These are phyloP conservation scores for Actinemys pallida DNA, from an alignment of 2,113 vertebrate species.

Conservation along the genomic window DNA sequence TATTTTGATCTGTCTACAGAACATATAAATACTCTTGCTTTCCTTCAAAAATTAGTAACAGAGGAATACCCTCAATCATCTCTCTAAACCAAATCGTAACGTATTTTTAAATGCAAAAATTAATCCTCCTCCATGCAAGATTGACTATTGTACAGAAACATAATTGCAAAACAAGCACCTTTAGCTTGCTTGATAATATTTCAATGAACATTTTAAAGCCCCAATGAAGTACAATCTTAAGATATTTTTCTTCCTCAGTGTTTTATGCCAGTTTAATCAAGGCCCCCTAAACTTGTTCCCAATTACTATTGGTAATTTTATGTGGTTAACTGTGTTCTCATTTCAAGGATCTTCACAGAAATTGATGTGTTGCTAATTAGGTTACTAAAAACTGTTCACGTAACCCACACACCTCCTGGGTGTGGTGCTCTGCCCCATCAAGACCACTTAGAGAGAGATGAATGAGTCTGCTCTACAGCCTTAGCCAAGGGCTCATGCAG, in stretches of 20 bases:
- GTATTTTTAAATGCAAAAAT: conserved; percentile 59
- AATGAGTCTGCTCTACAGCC: too few relatives aligned
- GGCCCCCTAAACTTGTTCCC: neutral
- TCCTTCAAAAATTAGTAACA: conserved; percentile 45
- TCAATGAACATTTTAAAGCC: neutral
- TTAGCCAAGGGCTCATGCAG: too few relatives aligned
- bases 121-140: conserved; percentile 36
- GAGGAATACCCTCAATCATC: conserved; percentile 5
- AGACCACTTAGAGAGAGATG: too few relatives aligned
- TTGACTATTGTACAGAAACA: conserved; percentile 5
- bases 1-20: conserved; percentile 8
- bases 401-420: too few relatives aligned
- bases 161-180: conserved; percentile 32
- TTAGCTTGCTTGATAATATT: neutral
- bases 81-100: conserved; percentile 13
- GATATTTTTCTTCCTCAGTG: neutral
- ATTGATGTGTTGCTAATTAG: neutral
- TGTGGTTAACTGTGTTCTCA: neutral
- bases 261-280: neutral
- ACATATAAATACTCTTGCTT: conserved; percentile 19
- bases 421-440: too few relatives aligned
- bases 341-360: neutral
- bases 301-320: neutral
- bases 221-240: neutral
- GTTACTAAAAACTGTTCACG: neutral